Percentiles rank a stretch among this genome's conserved stretches.
phyloP scores from a whole-genome alignment of 2,113 vertebrate species.

The Hyperoodon ampullatus region DNA sequence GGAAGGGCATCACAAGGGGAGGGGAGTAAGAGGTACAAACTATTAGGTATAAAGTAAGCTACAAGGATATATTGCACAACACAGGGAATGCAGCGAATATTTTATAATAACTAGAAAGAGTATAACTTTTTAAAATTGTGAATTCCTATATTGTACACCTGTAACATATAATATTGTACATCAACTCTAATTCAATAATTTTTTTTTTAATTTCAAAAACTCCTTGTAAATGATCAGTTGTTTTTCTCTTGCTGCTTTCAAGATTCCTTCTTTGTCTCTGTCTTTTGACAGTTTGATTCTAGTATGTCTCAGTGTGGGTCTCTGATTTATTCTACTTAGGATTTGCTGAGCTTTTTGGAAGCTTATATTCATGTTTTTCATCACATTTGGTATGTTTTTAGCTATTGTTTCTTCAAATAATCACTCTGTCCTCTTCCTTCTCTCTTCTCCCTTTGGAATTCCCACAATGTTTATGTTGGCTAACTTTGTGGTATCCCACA shows the following conservation, averaged over 20 bases:
- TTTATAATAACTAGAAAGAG: neutral
- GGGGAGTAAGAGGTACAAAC: neutral
- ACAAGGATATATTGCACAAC: neutral
- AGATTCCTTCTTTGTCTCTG: neutral
- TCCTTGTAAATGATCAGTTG: neutral
- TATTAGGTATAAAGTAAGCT: neutral
- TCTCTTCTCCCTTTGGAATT: neutral
- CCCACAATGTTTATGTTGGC: neutral
- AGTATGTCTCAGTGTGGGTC: neutral
- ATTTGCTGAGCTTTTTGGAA: neutral
- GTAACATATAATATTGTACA: neutral
- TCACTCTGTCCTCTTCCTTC: neutral
- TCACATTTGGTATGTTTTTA: neutral
- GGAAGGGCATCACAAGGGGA: rapidly evolving
- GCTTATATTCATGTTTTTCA: neutral
- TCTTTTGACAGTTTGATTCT: neutral
- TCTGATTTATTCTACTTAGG: neutral
- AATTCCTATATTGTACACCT: neutral
- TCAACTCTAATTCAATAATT: neutral
- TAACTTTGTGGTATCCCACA: neutral
- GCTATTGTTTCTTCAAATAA: neutral
- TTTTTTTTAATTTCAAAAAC: too few species aligned
- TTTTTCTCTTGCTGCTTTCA: neutral
- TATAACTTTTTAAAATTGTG: neutral
- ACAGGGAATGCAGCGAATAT: neutral